Base-by-base conservation (phyloP, 2,888 invertebrate genomes). In the Cheilosia pagana region DNA sequence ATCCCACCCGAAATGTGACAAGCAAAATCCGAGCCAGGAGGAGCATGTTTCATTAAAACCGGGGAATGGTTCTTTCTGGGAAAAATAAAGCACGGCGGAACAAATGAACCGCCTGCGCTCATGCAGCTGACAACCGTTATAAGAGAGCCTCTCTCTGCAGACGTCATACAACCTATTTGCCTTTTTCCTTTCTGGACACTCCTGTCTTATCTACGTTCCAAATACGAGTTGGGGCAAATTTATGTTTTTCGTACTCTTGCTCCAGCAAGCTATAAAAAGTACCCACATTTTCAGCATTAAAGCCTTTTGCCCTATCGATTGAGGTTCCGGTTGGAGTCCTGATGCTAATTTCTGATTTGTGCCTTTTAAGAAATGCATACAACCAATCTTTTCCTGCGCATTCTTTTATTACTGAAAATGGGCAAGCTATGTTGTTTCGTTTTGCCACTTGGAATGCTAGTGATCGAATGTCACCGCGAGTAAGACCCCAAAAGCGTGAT, bases 131-230 rank as follows among this genome's bases (percentile, higher is more conserved):
- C 23, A 3, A 23, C 23, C 23, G 23, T 16, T 23, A 89, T 81
- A 23, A 89, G 86, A 16, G 87, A 86, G 12, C 88, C 89, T 63
- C 88, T 31, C 59, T 87, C 87, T 59, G 81, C 81, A 28, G 74
- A 74, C 14, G 74, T 65, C 67, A 83, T 77, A 23, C 35, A 12
- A 28, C 65, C 68, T 25, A 68, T 74, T 55, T 71, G 70, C 35
- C 48, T 57, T 48, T 70, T 53, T n/a, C 50, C 74, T 50, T 62
- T 81, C 16, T 48, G 19, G 74, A 67, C 5, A 81, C 19, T 16
- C 60, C 67, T 31, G 75, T 62, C 25, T 81, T 75, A 41, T 78
- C 78, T 12, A 59, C 59, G 16, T 71, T 77, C 25, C 52, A 77
- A 28, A 75, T 55, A 10, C 55, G 31, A 35, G 7, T 35, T 21